phyloP scores from a whole-genome alignment of 2,888 invertebrate genomes.

The Cataglyphis livida region DNA sequence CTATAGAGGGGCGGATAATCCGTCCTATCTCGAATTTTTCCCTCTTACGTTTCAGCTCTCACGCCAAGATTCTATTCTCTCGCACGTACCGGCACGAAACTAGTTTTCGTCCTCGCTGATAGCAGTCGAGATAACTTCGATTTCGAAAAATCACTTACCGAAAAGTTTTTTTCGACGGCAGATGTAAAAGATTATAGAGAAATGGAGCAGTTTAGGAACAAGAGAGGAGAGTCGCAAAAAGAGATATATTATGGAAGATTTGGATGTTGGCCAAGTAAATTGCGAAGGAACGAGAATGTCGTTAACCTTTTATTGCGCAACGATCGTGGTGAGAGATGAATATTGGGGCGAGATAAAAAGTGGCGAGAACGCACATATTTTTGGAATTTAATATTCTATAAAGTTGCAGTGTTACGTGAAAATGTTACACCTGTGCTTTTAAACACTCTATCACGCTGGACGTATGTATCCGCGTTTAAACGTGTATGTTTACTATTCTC shows the following conservation, averaged over 20 bases:
- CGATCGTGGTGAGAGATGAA: not conserved
- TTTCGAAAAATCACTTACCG: slow-evolving; percentile 48
- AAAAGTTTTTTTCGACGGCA: slow-evolving; percentile 13
- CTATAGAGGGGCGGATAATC: slow-evolving; percentile 25
- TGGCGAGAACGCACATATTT: slow-evolving; percentile 1
- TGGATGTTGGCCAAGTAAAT: slow-evolving; percentile 29
- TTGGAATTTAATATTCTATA: not conserved
- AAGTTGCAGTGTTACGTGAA: not conserved
- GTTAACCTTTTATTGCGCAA: slow-evolving; percentile 23
- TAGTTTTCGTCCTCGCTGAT: slow-evolving; percentile 27
- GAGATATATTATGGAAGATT: slow-evolving; percentile 9
- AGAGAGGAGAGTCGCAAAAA: not conserved
- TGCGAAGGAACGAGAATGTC: slow-evolving; percentile 34
- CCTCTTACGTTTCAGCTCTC: slow-evolving; percentile 24
- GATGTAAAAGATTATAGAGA: slow-evolving; percentile 33
- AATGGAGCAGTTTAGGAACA: not conserved
- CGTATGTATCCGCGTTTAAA: not conserved
- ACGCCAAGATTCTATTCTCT: slow-evolving; percentile 43
- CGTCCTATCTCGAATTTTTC: slow-evolving; percentile 21
- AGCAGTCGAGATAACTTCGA: slow-evolving; percentile 17
- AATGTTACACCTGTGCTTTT: not conserved
- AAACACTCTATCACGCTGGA: not conserved
- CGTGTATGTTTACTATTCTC: not conserved
- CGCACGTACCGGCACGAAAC: slow-evolving; percentile 38
- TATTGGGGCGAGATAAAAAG: not conserved